Evolutionary conservation across 2,113 vertebrate species (phyloP).

Genomic region (Hemiscyllium ocellatum): DNA sequence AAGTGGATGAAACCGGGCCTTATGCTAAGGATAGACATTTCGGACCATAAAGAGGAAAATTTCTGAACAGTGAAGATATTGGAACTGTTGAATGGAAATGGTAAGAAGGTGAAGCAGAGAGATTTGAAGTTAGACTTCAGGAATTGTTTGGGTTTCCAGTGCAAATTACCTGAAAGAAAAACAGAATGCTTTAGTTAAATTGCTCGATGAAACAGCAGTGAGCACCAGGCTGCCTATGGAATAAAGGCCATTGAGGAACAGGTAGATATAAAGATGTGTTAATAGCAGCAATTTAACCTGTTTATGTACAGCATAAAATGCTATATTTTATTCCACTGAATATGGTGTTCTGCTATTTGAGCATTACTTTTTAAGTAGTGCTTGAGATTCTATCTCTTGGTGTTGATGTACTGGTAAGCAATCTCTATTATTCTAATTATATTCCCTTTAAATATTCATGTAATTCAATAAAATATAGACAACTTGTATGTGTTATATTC

Average conservation of each 20-base stretch:
- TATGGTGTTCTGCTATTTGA: not conserved
- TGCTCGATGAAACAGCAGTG: not conserved
- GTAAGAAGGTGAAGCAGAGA: not conserved
- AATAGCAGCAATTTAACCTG: not conserved
- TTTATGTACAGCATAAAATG: not conserved
- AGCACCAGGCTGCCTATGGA: not conserved
- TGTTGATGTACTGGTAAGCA: not conserved
- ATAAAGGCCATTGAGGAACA: not conserved
- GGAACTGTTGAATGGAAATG: not conserved
- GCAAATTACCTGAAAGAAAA: not conserved
- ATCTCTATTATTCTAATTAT: not conserved
- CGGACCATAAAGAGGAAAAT: not conserved
- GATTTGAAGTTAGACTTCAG: not conserved
- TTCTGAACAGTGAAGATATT: not conserved
- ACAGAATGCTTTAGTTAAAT: not conserved
- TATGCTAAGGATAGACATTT: not conserved
- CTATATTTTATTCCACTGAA: not conserved
- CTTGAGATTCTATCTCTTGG: not conserved
- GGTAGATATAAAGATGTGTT: not conserved
- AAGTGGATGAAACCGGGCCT: not conserved
- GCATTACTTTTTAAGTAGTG: not conserved
- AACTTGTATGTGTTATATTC: constrained; percentile 10
- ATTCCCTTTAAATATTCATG: not conserved
- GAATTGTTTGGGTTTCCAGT: not conserved
- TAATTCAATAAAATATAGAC: not conserved